Percentiles rank a stretch among this genome's conserved stretches.
Conservation (phyloP, 1,140 invertebrate species). For the Panulirus ornatus region DNA sequence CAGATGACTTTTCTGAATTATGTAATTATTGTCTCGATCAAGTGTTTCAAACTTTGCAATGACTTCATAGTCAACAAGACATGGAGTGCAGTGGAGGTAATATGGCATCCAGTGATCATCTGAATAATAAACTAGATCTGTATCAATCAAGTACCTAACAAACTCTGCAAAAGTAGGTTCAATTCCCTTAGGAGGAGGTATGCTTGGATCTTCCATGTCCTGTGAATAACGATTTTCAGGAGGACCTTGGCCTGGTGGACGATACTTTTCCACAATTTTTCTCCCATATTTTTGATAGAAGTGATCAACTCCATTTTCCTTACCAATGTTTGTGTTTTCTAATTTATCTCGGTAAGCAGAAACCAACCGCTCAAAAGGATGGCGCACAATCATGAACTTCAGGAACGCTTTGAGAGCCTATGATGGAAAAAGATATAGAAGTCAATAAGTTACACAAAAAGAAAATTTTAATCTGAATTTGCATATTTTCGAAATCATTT, state of each 20-base stretch:
- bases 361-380: conserved; percentile 84
- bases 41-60: conserved; percentile 94
- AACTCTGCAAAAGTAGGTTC: conserved; percentile 86
- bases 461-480: too few relatives aligned
- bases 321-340: conserved; percentile 79
- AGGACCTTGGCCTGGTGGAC: conserved; percentile 71
- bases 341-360: conserved; percentile 85
- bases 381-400: conserved; percentile 81
- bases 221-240: conserved; percentile 52
- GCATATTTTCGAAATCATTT: too few relatives aligned
- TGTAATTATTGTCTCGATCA: conserved; percentile 85
- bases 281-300: conserved; percentile 82
- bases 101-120: conserved; percentile 88
- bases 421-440: not conserved
- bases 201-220: conserved; percentile 73
- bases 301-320: conserved; percentile 80
- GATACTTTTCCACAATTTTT: conserved; percentile 81
- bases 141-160: conserved; percentile 79
- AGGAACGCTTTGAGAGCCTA: conserved; percentile 79
- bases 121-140: conserved; percentile 76
- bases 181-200: conserved; percentile 76
- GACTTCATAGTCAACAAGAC: conserved; percentile 86
- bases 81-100: conserved; percentile 86
- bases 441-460: too few relatives aligned
- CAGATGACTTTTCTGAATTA: conserved; percentile 83